Evolutionary conservation across 2,113 vertebrate genomes (phyloP).

Genomic region (Chionodraco myersi): DNA sequence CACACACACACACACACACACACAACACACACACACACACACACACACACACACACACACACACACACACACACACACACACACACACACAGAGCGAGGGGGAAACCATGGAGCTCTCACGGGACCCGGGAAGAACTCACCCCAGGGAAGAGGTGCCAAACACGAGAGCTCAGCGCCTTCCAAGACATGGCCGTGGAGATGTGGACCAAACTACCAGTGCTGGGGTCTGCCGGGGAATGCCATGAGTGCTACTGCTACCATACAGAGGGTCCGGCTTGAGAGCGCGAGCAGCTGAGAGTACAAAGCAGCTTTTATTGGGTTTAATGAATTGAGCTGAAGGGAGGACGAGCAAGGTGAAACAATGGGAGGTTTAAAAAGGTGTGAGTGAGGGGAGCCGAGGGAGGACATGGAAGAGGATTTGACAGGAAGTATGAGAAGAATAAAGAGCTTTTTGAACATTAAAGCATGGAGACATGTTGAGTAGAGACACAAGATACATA

Average conservation of each 20-base stretch:
- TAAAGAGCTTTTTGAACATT: too few relatives aligned
- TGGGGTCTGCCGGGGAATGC: background rate
- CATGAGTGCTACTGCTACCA: background rate
- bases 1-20: background rate
- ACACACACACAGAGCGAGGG: constrained; percentile 14
- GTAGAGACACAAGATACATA: too few relatives aligned
- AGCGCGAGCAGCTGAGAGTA: constrained; percentile 35
- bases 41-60: background rate
- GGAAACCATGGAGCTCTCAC: constrained; percentile 39
- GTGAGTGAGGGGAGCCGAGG: background rate
- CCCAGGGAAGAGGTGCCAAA: constrained; percentile 46
- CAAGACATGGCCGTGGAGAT: constrained; percentile 16
- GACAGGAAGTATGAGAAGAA: too few relatives aligned
- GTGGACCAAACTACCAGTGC: constrained; percentile 18
- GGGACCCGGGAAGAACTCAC: constrained; percentile 43
- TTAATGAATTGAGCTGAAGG: constrained; percentile 25
- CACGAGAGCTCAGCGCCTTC: constrained; percentile 32
- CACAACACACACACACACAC: background rate
- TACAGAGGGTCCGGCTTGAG: background rate
- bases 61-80: background rate
- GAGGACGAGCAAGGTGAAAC: constrained; percentile 18
- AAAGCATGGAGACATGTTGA: too few relatives aligned
- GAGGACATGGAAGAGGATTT: background rate
- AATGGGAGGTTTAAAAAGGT: background rate
- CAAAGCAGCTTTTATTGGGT: constrained; percentile 39